A percentile compares a stretch with the other conserved stretches of the same genome.
Evolutionary conservation across 1,140 invertebrate genomes (phyloP).

Genomic region (Drosophila sturtevanti): DNA sequence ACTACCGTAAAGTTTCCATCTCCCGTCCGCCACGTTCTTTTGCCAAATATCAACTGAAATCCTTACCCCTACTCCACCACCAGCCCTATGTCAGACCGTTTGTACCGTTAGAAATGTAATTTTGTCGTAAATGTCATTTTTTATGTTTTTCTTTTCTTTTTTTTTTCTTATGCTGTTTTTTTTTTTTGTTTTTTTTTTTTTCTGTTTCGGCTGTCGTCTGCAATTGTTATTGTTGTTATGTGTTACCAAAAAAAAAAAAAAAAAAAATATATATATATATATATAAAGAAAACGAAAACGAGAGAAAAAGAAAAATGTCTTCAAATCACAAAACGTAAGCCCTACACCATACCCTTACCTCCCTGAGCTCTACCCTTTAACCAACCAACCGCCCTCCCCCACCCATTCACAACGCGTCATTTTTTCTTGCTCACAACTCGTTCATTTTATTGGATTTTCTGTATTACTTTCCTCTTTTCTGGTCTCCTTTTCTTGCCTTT

Average conservation of each 20-base stretch:
- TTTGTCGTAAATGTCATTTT: slow-evolving; percentile 74
- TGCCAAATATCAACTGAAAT: slow-evolving; percentile 5
- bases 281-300: slow-evolving; percentile 15
- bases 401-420: slow-evolving; percentile 33
- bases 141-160: slow-evolving; percentile 49
- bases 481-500: slow-evolving; percentile 7
- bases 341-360: slow-evolving; percentile 8
- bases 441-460: slow-evolving; percentile 68
- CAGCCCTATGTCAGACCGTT: slow-evolving; percentile 2
- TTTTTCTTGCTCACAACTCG: slow-evolving; percentile 48
- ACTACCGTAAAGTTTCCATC: slow-evolving; percentile 14
- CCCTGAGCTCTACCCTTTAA: not conserved
- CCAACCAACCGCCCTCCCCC: not conserved
- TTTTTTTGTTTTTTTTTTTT: slow-evolving; percentile 43
- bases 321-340: slow-evolving; percentile 65
- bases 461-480: slow-evolving; percentile 1
- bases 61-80: not conserved
- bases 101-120: slow-evolving; percentile 61
- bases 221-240: slow-evolving; percentile 61
- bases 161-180: slow-evolving; percentile 54
- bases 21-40: not conserved
- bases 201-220: slow-evolving; percentile 39
- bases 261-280: too few relatives aligned
- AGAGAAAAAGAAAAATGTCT: slow-evolving; percentile 61
- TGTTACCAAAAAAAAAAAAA: slow-evolving; percentile 16